Conservation (phyloP, 2,888 invertebrate species). For the Zelleria hepariella region DNA sequence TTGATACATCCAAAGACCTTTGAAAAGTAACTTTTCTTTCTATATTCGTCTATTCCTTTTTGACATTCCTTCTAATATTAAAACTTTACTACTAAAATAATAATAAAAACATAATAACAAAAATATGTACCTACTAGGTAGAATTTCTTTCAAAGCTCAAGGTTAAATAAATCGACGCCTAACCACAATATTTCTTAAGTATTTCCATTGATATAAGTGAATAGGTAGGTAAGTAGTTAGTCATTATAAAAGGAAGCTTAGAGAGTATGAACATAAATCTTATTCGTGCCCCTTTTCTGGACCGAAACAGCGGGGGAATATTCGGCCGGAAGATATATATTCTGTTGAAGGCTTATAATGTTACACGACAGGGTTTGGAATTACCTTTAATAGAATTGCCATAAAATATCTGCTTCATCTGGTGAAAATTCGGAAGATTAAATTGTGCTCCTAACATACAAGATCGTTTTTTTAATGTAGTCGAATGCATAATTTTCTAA, state of each 20-base stretch:
- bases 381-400: slow-evolving; percentile 17
- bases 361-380: slow-evolving; percentile 13
- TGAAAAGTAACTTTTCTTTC: slow-evolving; percentile 2
- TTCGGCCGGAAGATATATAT: slow-evolving; percentile 19
- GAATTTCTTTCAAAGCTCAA: neutral
- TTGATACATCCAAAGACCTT: slow-evolving; percentile 11
- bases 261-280: slow-evolving; percentile 11
- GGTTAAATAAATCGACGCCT: neutral
- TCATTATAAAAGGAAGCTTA: slow-evolving; percentile 4
- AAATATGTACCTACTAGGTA: too few species aligned
- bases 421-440: neutral
- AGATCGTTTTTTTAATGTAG: too few species aligned
- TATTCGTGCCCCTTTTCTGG: slow-evolving; percentile 5
- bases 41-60: neutral
- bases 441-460: too few species aligned
- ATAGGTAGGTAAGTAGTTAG: neutral
- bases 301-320: slow-evolving; percentile 6
- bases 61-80: neutral
- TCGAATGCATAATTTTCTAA: too few species aligned
- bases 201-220: neutral
- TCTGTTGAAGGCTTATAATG: slow-evolving; percentile 10
- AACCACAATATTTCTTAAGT: neutral
- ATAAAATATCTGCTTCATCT: slow-evolving; percentile 12
- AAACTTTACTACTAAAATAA: neutral
- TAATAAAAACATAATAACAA: neutral